These are phyloP conservation scores for Euphonia xanthogaster DNA, from an alignment of 2,797 vertebrate genomes.

Conservation along the genomic window DNA sequence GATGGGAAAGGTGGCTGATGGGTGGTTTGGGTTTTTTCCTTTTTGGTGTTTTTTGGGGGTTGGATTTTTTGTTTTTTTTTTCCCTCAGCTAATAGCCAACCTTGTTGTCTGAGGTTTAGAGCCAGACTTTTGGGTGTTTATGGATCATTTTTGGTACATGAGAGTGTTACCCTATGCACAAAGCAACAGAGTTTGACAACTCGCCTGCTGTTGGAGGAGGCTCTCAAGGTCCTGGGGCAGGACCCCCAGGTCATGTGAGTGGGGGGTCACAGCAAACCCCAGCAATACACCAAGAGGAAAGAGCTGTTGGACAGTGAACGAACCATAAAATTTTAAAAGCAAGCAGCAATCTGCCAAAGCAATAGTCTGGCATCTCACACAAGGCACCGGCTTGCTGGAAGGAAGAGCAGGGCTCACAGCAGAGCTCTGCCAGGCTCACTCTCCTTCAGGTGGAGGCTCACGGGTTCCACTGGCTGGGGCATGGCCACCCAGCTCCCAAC, in stretches of 20 bases:
- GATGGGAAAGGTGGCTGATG: not conserved
- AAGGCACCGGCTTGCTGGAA: not conserved
- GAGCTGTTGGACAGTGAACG: rapidly evolving
- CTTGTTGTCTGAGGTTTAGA: not conserved
- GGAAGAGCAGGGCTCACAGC: rapidly evolving
- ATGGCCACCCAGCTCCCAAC: not conserved
- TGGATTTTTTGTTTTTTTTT: no score
- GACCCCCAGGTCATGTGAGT: rapidly evolving
- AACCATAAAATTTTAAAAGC: not conserved
- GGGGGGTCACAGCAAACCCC: not conserved
- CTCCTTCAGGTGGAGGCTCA: not conserved
- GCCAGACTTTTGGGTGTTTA: not conserved
- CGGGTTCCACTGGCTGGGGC: rapidly evolving
- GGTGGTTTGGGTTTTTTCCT: not conserved
- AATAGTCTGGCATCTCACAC: not conserved
- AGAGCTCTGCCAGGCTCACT: not conserved
- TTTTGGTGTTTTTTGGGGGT: not conserved
- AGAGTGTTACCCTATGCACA: not conserved
- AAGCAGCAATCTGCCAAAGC: not conserved
- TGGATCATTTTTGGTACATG: not conserved
- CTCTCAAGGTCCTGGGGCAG: not conserved
- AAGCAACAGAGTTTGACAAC: not conserved
- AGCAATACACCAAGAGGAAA: not conserved
- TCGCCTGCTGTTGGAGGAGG: rapidly evolving
- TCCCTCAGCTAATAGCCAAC: rapidly evolving